Base-by-base conservation (phyloP, 2,888 invertebrate genomes). In the Campaea margaritaria region DNA sequence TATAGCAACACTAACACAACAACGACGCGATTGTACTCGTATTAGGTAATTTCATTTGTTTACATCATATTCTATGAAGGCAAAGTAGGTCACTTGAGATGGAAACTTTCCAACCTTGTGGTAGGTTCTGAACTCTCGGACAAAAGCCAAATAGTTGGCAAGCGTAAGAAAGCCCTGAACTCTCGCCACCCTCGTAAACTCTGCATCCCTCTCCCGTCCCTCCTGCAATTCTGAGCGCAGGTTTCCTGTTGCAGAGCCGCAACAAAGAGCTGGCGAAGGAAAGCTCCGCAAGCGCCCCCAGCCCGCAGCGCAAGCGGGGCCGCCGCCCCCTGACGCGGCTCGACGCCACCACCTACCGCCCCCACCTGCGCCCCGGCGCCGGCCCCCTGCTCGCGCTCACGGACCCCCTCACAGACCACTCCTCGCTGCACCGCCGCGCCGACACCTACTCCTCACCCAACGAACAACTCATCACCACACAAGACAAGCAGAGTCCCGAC, bases 181-280 rank as follows among this genome's bases (percentile, higher is more conserved):
- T 41, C 16, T 38, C 36, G 42, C 14, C 41, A 31, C 13, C 15
- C 39, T 12, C 14, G 5, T 13, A 41, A 13, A 39, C 31, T n/a
- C 27, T 12, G 21, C 21, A 3, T 16, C 45, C 59, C 61, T 47
- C 46, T 47, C 61, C 58, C 61, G 56, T 64, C 68, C 72, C 58
- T 59, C 64, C 72, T 68, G 56, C 60, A 70, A 65, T 68, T 67
- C 83, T 87, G 86, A 89, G 87, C 80, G 78, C 85, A 78, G 79
- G 78, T 84, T 87, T 87, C 83, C 80, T 93, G 89, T 93, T 93
- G 89, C 93, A 93, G 93, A 92, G 82, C 80, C 91, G 91, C 86
- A 91, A 91, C 89, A 81, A 72, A 72, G 90, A 83, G 80, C 87
- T 91, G 84, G 75, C 70, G 70, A 76, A 72, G 61, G 74, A 71